Evolutionary conservation across 2,888 invertebrate species (phyloP), one percentile per base, ranked within the genome.

Genomic region (Pristionchus entomophagus): DNA sequence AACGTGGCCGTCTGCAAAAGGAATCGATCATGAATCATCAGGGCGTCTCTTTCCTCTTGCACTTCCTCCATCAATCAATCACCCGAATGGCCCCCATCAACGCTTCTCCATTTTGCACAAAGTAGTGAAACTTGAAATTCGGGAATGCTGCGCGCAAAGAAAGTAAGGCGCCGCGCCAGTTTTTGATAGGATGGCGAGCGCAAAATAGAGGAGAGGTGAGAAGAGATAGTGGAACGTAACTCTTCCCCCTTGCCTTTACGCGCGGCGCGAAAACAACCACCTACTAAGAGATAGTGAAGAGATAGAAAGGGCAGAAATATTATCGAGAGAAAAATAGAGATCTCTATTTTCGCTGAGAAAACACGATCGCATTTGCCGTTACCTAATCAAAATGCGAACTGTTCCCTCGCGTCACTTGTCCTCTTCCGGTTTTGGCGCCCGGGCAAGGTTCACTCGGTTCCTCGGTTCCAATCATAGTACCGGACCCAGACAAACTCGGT

Each of bases 1-100:
- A 78, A 49, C 5, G 78, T 78, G 19, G 49, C 45, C 14, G 78
- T 78, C 78, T 78, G 78, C 29, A 78, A 78, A 22, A 29, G 38
- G 8, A 45, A 22, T 10, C 6, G 6, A 22, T 59, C n/a, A 10
- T 6, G 59, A 51, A 62, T 35, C 14, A 59, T 19, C 5, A n/a
- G 49, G 59, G 22, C 19, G 59, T 49, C n/a, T 49, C 12, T 29
- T 49, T n/a, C 29, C 49, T 26, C 78, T 41, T 29, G 6, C 49
- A n/a, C 49, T 26, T 5, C 10, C 78, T 45, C 14, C 49, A n/a
- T 45, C 41, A 78, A 49, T 78, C 35, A 35, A 56, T 56, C 56
- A 17, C 56, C 19, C 10, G 14, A 56, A n/a, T 69, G 32, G 4
- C 17, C 5, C 19, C n/a, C 3, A n/a, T 35, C 38, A 41, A 69